These are phyloP conservation scores for Phainopepla nitens DNA, from an alignment of 2,113 vertebrate species.

Conservation along the genomic window DNA sequence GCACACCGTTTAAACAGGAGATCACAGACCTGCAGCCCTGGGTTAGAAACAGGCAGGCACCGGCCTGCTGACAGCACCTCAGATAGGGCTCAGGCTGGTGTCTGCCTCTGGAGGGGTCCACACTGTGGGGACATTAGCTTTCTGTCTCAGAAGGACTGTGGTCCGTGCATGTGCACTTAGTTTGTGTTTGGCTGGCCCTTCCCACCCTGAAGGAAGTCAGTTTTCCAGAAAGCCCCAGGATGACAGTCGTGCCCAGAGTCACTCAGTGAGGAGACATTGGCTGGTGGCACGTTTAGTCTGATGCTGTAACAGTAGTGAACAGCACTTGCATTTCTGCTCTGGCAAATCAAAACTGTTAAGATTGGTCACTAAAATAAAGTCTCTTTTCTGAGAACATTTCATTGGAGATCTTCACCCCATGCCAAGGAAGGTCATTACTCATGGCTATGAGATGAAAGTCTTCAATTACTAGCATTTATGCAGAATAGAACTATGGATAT, in stretches of 20 bases:
- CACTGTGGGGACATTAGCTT: not conserved
- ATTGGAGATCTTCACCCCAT: not conserved
- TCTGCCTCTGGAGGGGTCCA: not conserved
- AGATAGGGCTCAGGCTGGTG: not conserved
- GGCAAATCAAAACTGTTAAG: not conserved
- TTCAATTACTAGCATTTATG: not conserved
- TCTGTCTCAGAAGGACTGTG: not conserved
- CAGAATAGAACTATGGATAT: not conserved
- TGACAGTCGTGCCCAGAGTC: not conserved
- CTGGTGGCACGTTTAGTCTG: not conserved
- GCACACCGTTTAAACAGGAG: not conserved
- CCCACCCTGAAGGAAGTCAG: not conserved
- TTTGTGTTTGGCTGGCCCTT: not conserved
- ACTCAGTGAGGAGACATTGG: not conserved
- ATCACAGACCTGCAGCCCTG: not conserved
- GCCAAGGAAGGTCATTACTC: not conserved
- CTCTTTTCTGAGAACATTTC: not conserved
- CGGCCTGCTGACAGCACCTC: not conserved
- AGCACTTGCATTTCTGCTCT: not conserved
- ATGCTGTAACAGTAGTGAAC: not conserved
- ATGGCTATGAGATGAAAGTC: not conserved
- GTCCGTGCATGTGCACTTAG: not conserved
- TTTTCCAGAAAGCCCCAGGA: not conserved
- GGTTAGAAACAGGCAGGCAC: not conserved
- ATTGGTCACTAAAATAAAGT: not conserved